phyloP scores from a whole-genome alignment of 1,140 invertebrate species.

The Subanguina moxae region DNA sequence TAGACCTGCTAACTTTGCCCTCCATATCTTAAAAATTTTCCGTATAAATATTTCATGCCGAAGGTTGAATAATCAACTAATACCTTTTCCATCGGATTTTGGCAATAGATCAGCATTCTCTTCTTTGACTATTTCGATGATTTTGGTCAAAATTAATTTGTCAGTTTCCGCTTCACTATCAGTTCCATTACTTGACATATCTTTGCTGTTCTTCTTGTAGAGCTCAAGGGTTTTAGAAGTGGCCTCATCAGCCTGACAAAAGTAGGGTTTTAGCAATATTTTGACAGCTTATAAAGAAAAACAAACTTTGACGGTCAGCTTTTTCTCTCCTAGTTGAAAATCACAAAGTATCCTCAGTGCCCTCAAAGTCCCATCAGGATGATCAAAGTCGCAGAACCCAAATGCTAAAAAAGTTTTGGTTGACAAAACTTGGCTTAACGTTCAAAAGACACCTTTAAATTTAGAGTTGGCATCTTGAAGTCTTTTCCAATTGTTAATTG shows the following conservation, averaged over 20 bases:
- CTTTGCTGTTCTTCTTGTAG: conserved; percentile 9
- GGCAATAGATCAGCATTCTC: conserved; percentile 22
- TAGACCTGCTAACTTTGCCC: too few relatives aligned
- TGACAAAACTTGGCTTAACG: too few relatives aligned
- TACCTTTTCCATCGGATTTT: conserved; percentile 13
- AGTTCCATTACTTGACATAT: conserved; percentile 7
- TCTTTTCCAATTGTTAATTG: conserved; percentile 90
- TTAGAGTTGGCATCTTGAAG: conserved; percentile 76
- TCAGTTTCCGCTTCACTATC: conserved; percentile 25
- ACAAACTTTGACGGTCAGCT: conserved; percentile 64
- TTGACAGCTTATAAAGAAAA: conserved; percentile 7
- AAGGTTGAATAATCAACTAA: too few relatives aligned
- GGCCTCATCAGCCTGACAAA: conserved; percentile 50
- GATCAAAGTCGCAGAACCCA: conserved; percentile 93
- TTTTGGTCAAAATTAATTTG: conserved; percentile 10
- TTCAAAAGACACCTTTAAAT: conserved; percentile 60
- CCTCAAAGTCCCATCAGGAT: conserved; percentile 85
- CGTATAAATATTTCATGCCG: too few relatives aligned
- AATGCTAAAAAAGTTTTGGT: conserved; percentile 67
- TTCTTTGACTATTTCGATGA: conserved; percentile 25
- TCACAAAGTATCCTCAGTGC: conserved; percentile 90
- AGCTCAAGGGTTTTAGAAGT: conserved; percentile 37
- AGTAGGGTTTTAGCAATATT: conserved; percentile 5
- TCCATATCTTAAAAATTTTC: neutral
- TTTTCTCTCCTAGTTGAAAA: conserved; percentile 84